These are phyloP conservation scores for Harpalus rufipes DNA, from an alignment of 2,888 invertebrate species.

Conservation along the genomic window DNA sequence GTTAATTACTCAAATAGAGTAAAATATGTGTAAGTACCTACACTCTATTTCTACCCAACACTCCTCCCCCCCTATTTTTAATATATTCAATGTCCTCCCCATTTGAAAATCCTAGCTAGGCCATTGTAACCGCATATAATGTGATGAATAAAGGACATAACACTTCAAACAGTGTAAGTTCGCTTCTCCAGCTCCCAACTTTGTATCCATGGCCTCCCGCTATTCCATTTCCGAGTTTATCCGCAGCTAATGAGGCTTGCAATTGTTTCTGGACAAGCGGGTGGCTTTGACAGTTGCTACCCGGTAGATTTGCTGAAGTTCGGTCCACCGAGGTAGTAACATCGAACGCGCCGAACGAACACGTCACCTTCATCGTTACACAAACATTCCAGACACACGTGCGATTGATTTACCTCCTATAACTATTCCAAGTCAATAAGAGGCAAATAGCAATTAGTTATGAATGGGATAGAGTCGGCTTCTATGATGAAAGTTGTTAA, in stretches of 20 bases:
- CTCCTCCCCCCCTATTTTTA: no score
- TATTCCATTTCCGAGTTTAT: not conserved
- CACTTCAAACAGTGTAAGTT: not conserved
- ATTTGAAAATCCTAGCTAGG: no score
- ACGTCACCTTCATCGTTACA: conserved; percentile 16
- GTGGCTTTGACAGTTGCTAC: conserved; percentile 11
- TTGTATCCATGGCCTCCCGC: not conserved
- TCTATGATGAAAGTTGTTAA: not conserved
- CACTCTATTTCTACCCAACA: no score
- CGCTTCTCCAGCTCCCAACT: not conserved
- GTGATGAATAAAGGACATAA: no score
- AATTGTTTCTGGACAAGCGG: conserved; percentile 12
- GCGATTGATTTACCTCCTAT: conserved; percentile 1
- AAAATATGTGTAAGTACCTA: no score
- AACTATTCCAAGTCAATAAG: not conserved
- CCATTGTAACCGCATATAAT: no score
- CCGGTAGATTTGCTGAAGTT: not conserved
- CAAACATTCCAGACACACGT: not conserved
- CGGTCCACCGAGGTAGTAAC: not conserved
- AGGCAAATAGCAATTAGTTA: not conserved
- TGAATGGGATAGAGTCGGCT: not conserved
- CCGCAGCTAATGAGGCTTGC: not conserved
- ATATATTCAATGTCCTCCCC: no score
- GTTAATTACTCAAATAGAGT: no score
- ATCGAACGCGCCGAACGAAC: not conserved